Evolutionary conservation across 2,113 vertebrate genomes (phyloP).

Genomic region (Rhinogobius similis): DNA sequence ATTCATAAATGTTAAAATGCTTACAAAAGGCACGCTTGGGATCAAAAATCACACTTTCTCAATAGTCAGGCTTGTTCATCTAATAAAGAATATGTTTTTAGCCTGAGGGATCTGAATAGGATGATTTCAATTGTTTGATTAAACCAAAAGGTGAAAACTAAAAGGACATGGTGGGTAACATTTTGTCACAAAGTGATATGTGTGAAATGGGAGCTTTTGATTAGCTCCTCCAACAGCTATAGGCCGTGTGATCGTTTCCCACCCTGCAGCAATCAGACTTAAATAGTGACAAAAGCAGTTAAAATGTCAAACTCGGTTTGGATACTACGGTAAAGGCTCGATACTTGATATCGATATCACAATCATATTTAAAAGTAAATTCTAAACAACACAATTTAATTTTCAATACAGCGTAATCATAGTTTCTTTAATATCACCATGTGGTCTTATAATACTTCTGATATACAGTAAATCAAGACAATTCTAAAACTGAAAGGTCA

Average conservation of each 20-base stretch:
- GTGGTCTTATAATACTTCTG: too few relatives aligned
- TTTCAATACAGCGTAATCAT: too few relatives aligned
- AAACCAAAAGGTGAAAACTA: neutral
- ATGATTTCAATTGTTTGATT: neutral
- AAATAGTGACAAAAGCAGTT: neutral
- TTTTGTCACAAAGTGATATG: neutral
- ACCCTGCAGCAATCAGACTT: neutral
- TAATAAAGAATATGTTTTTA: neutral
- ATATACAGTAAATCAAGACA: too few relatives aligned
- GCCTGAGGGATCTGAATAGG: neutral
- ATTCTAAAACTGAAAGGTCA: too few relatives aligned
- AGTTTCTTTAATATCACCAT: too few relatives aligned
- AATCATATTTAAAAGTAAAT: too few relatives aligned
- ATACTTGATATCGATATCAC: too few relatives aligned
- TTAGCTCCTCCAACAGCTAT: neutral
- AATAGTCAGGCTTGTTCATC: neutral
- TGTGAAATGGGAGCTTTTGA: neutral
- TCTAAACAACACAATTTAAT: too few relatives aligned
- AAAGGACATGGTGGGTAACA: neutral
- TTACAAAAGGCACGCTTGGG: neutral
- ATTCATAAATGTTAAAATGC: neutral
- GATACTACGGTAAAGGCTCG: too few relatives aligned
- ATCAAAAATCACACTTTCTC: neutral
- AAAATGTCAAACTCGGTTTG: too few relatives aligned
- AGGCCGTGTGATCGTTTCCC: neutral